These are phyloP conservation scores for Drosophila dunni DNA, from an alignment of 1,140 invertebrate species.

Conservation along the genomic window DNA sequence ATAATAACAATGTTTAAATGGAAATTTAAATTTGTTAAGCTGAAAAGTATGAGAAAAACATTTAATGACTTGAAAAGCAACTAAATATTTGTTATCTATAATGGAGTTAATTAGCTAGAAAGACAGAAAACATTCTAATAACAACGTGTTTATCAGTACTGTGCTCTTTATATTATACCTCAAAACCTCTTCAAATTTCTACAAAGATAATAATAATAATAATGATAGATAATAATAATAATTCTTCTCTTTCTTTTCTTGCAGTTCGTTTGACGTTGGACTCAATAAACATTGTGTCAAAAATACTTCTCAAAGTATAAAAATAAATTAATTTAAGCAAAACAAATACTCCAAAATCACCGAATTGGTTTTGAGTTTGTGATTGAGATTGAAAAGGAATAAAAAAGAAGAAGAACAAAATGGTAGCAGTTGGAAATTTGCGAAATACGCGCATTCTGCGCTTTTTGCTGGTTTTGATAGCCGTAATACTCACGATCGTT, in stretches of 20 bases:
- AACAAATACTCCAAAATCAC: constrained; percentile 24
- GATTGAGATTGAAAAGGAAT: constrained; percentile 8
- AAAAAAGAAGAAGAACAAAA: constrained; percentile 16
- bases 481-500: constrained; percentile 81
- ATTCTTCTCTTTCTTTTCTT: not conserved
- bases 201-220: too few species aligned
- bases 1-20: too few species aligned
- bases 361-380: not conserved
- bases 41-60: too few species aligned
- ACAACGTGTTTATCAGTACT: too few species aligned
- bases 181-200: too few species aligned
- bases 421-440: constrained; percentile 65
- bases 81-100: too few species aligned
- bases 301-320: constrained; percentile 9
- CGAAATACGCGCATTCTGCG: constrained; percentile 82
- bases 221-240: too few species aligned
- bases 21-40: too few species aligned
- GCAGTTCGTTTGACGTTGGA: constrained; percentile 32
- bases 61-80: too few species aligned
- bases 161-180: too few species aligned
- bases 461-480: constrained; percentile 75
- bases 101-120: too few species aligned
- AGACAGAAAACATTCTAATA: too few species aligned
- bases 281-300: not conserved
- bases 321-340: not conserved